These are phyloP conservation scores for Oscheius sp. DNA, from an alignment of 2,888 invertebrate species.

Conservation along the genomic window DNA sequence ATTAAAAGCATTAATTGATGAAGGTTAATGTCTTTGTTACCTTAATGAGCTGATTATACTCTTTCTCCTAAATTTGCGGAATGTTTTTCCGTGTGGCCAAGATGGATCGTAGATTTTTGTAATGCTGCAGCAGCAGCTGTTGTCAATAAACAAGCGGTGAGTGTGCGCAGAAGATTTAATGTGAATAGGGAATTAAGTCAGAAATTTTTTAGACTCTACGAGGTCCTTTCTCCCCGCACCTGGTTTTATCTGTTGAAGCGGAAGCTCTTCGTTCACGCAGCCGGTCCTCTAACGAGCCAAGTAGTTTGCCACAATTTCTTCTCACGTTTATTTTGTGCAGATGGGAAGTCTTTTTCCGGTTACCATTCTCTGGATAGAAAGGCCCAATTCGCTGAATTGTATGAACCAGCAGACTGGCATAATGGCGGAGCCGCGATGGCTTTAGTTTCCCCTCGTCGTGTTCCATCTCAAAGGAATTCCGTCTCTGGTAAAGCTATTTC, in stretches of 20 bases:
- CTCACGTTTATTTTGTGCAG: constrained; percentile 6
- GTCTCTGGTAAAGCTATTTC: neutral
- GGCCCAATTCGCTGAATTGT: constrained; percentile 50
- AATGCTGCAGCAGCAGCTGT: constrained; percentile 27
- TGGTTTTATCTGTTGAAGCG: constrained; percentile 16
- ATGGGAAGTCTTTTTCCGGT: constrained; percentile 34
- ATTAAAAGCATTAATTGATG: constrained; percentile 6
- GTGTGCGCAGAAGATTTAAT: neutral
- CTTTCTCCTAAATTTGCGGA: neutral
- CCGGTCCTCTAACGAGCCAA: constrained; percentile 17
- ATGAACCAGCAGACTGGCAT: constrained; percentile 33
- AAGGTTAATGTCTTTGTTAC: constrained; percentile 19
- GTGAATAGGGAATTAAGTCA: neutral
- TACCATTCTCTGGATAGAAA: constrained; percentile 64
- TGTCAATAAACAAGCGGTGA: neutral
- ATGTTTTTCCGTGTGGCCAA: constrained; percentile 2
- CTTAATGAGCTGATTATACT: constrained; percentile 13
- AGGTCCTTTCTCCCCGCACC: constrained; percentile 16
- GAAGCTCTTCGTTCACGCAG: constrained; percentile 20
- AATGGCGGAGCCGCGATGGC: constrained; percentile 36
- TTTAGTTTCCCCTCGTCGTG: constrained; percentile 38
- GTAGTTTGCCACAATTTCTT: neutral
- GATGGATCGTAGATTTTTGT: constrained; percentile 24
- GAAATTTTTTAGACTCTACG: constrained; percentile 19
- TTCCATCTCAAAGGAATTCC: constrained; percentile 25